phyloP scores from a whole-genome alignment of 2,113 vertebrate species.

The Gobiocypris rarus region DNA sequence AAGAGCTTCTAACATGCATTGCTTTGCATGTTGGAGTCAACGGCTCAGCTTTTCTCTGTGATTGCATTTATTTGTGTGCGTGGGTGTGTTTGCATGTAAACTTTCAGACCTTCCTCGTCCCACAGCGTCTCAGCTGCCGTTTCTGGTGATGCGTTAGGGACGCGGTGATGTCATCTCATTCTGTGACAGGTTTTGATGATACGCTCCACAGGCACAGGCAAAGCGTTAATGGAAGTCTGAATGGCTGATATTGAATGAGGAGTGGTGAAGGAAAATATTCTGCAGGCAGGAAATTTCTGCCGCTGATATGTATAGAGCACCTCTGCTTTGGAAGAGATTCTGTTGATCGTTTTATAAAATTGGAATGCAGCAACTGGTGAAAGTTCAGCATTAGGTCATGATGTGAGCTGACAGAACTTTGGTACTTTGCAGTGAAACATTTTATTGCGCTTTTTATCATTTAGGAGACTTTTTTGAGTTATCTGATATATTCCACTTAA shows the following conservation, averaged over 20 bases:
- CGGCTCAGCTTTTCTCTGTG: constrained; percentile 57
- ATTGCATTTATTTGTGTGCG: constrained; percentile 45
- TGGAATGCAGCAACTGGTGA: neutral
- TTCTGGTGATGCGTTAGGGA: constrained; percentile 25
- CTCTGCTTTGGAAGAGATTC: neutral
- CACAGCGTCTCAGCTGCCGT: neutral
- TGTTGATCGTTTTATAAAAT: neutral
- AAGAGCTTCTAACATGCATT: constrained; percentile 57
- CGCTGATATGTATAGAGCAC: constrained; percentile 12
- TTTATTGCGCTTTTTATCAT: neutral
- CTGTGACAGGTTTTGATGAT: constrained; percentile 48
- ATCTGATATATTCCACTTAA: neutral
- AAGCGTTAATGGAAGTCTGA: constrained; percentile 54
- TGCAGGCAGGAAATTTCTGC: constrained; percentile 47
- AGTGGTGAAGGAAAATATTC: constrained; percentile 57
- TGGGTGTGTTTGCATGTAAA: constrained; percentile 27
- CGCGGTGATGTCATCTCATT: constrained; percentile 59
- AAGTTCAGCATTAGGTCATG: constrained; percentile 13
- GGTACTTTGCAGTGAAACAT: neutral
- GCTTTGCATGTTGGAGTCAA: constrained; percentile 69
- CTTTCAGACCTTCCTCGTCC: constrained; percentile 22
- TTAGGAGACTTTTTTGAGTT: neutral
- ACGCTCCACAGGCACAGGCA: neutral
- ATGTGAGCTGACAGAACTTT: neutral
- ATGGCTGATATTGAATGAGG: constrained; percentile 48